These are phyloP conservation scores for Caenorhabditis panamensis DNA, from an alignment of 2,888 invertebrate genomes.

Conservation along the genomic window DNA sequence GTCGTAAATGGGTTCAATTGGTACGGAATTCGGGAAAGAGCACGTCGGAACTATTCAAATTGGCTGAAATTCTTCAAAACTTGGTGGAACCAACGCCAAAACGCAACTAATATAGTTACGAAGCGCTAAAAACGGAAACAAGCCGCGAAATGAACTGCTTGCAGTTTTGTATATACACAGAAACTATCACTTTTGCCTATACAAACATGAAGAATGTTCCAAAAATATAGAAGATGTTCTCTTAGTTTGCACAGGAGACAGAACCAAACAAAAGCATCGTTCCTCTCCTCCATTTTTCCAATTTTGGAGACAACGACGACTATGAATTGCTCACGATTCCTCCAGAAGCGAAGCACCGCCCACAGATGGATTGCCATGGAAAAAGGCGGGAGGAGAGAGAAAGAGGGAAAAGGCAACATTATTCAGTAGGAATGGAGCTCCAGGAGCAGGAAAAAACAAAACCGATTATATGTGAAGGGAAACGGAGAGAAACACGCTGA, in stretches of 20 bases:
- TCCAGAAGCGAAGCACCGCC: slow-evolving; percentile 6
- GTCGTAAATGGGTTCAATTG: not conserved
- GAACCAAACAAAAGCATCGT: slow-evolving; percentile 4
- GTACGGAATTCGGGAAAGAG: not conserved
- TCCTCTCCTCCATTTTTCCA: slow-evolving; percentile 1
- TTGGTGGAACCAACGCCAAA: not conserved
- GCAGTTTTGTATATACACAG: not conserved
- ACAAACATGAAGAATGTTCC: slow-evolving; percentile 23
- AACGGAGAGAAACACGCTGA: slow-evolving; percentile 4
- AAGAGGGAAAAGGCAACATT: slow-evolving; percentile 34
- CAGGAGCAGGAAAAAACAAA: slow-evolving; percentile 14
- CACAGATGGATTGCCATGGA: not conserved
- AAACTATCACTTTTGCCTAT: slow-evolving; percentile 36
- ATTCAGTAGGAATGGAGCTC: slow-evolving; percentile 10
- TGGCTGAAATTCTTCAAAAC: not conserved
- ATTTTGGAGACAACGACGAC: slow-evolving; percentile 9
- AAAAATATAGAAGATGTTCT: slow-evolving; percentile 19
- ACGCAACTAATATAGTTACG: not conserved
- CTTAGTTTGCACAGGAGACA: slow-evolving; percentile 3
- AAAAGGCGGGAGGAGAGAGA: not conserved
- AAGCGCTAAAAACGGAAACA: not conserved
- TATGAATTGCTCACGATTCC: slow-evolving; percentile 14
- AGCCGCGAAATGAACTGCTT: slow-evolving; percentile 15
- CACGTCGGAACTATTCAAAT: not conserved
- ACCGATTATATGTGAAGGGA: slow-evolving; percentile 41